Evolutionary conservation across 2,113 vertebrate species (phyloP).

Genomic region (Notarius lentiginosus): DNA sequence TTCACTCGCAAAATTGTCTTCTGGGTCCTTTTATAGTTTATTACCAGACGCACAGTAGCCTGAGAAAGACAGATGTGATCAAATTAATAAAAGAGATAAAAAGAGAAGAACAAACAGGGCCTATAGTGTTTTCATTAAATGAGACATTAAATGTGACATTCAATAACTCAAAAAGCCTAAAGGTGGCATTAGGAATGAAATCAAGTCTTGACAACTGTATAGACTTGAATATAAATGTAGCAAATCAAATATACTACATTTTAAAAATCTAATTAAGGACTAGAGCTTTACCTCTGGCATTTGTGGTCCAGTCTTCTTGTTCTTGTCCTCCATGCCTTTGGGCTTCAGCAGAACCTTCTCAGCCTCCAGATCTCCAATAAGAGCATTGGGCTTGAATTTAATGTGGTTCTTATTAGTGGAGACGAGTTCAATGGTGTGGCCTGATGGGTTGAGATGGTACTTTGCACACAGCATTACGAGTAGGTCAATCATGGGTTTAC

Average conservation of each 20-base stretch:
- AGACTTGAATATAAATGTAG: neutral
- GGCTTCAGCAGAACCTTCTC: conserved; percentile 89
- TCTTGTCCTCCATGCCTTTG: conserved; percentile 81
- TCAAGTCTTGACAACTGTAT: neutral
- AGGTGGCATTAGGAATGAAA: neutral
- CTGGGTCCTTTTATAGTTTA: conserved; percentile 95
- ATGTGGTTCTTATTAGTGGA: conserved; percentile 82
- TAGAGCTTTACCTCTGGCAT: conserved; percentile 84
- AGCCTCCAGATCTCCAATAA: conserved; percentile 88
- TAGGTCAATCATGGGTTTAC: conserved; percentile 95
- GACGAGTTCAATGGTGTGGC: conserved; percentile 87
- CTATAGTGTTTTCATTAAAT: conserved; percentile 21
- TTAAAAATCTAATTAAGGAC: neutral
- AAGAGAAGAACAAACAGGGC: neutral
- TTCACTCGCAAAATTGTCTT: conserved; percentile 91
- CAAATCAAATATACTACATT: too few species aligned
- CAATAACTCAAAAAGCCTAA: neutral
- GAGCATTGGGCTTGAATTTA: conserved; percentile 92
- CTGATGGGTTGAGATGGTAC: conserved; percentile 92
- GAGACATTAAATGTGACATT: neutral
- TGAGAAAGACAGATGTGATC: conserved; percentile 59
- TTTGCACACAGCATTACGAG: conserved; percentile 90
- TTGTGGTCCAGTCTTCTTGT: conserved; percentile 82
- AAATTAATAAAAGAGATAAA: neutral
- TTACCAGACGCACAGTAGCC: conserved; percentile 93